Conservation (phyloP, 1,140 invertebrate species). For the Antheraea mylitta region DNA sequence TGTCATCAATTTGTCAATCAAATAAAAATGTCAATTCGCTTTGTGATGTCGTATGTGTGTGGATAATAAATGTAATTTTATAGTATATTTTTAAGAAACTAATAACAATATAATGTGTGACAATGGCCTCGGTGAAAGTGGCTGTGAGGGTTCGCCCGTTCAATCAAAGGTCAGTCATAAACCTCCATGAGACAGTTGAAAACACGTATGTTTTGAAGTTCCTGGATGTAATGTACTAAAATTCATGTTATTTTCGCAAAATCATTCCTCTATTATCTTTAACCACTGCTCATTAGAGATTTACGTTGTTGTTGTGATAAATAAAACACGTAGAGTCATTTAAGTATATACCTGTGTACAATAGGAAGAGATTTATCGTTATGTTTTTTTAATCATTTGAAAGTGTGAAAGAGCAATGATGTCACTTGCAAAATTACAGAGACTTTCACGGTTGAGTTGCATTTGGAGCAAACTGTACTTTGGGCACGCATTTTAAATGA, state of each 20-base stretch:
- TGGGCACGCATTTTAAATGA: constrained; percentile 54
- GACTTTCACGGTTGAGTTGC: constrained; percentile 77
- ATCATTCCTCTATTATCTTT: constrained; percentile 44
- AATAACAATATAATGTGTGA: constrained; percentile 74
- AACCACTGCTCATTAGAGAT: constrained; percentile 21
- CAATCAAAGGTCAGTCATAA: constrained; percentile 85
- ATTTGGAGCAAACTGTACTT: constrained; percentile 74
- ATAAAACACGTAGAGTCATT: constrained; percentile 15
- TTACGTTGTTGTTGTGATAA: constrained; percentile 11
- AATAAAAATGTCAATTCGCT: constrained; percentile 54
- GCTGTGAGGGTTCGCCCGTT: constrained; percentile 90
- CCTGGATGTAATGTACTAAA: constrained; percentile 23
- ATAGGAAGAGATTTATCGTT: neutral
- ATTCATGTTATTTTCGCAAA: constrained; percentile 27
- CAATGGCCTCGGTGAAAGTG: constrained; percentile 90
- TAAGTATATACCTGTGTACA: neutral
- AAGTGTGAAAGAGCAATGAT: constrained; percentile 72
- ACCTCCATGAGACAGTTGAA: constrained; percentile 1
- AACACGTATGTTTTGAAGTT: constrained; percentile 24
- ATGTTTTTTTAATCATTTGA: constrained; percentile 42
- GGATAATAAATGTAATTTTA: constrained; percentile 51
- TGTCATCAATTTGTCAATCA: constrained; percentile 12
- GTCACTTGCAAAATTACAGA: constrained; percentile 66
- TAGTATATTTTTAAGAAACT: constrained; percentile 38
- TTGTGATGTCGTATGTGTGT: constrained; percentile 57